These are phyloP conservation scores for Tachypleus tridentatus DNA, from an alignment of 1,140 invertebrate genomes.

Conservation along the genomic window DNA sequence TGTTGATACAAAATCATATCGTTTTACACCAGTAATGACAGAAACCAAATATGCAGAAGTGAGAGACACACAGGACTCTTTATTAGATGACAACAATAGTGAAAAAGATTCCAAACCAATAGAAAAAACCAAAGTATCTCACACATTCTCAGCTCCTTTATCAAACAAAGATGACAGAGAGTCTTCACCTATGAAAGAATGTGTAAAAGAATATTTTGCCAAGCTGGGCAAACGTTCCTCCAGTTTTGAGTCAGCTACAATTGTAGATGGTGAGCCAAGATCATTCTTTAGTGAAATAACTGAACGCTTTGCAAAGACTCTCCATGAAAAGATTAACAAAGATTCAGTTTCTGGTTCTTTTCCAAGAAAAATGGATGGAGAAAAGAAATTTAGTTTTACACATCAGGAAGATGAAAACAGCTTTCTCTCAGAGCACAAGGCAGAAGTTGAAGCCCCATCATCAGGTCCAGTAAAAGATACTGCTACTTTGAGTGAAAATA, in stretches of 20 bases:
- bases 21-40: no score
- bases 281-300: background rate
- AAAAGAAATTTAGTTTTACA: background rate
- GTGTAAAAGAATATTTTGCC: background rate
- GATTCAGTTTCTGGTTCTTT: background rate
- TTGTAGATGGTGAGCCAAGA: background rate
- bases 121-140: no score
- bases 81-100: no score
- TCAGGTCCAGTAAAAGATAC: no score
- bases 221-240: background rate
- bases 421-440: background rate
- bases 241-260: background rate
- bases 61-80: no score
- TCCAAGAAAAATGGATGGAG: background rate
- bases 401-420: background rate
- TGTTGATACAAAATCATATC: no score
- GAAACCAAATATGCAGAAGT: no score
- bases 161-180: background rate
- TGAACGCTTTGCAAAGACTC: background rate
- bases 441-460: no score
- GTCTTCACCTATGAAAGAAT: background rate
- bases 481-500: no score
- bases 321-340: background rate
- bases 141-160: background rate
- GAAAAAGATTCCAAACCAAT: no score